Evolutionary conservation across 2,113 vertebrate species (phyloP), one percentile per base, ranked within the genome.

Genomic region (Tupaia tana): DNA sequence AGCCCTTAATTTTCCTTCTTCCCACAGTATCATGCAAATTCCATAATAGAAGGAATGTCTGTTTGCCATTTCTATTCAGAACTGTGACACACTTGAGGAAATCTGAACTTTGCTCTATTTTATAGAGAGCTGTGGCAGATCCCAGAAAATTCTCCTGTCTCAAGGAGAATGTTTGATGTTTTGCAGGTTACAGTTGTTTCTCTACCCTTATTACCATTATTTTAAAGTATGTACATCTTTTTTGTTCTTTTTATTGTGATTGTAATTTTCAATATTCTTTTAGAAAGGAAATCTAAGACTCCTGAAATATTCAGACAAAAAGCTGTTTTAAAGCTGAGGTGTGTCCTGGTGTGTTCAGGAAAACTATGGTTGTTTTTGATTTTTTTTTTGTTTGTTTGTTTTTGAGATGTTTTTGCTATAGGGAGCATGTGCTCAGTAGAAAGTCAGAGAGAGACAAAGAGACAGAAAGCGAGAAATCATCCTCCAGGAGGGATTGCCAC

Each of bases 231-330:
- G 84, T 61, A 43, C 24, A 6, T 80, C 43, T 77, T 16, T 61
- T 90, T 95, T 84, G 43, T 43, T 86, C 22, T 77, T 79, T 75
- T 70, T 95, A 27, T 79, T 67, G 34, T 59, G 69, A 61, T 87
- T 56, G 27, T 27, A 85, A 3, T 13, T 59, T 84, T 80, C 73
- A 25, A 85, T 61, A 22, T 52, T 66, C 75, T 83, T 84, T 85
- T n/a, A 78, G 56, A 89, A 31, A 75, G 31, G 16, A 95, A 67
- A 71, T 71, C 85, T 73, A 86, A 78, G 43, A 43, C 43, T 43
- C 43, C 78, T 89, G 20, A 86, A 93, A 81, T 77, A 10, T 22
- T 79, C 43, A 43, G 43, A 43, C 43, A 43, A 43, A 43, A 43
- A 43, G 43, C 43, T 43, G 43, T 43, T 43, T 43, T 43, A 43